Base-by-base conservation (phyloP, 2,797 vertebrate species). In the Trachurus trachurus region DNA sequence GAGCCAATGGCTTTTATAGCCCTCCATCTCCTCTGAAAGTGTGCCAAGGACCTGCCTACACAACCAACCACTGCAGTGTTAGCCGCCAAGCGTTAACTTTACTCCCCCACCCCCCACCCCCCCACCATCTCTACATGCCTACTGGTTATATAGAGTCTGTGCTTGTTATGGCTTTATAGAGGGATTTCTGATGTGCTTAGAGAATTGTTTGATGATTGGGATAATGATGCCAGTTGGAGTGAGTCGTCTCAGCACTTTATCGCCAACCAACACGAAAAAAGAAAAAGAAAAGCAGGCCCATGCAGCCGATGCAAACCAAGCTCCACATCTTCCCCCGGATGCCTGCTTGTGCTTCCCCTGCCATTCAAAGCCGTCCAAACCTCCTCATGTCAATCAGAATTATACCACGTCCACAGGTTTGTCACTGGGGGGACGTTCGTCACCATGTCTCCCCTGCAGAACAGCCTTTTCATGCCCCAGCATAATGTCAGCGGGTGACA, bases 401-500 rank as follows among this genome's bases (percentile, higher is more conserved):
- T 90, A 91, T 84, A 85, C 78, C 88, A 81, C 78, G 49, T 91
- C 87, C 88, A 74, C 85, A 92, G 88, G 90, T 94, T 90, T 93
- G 90, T 91, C 89, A 90, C 93, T 80, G 66, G 81, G 83, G 90
- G 89, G 89, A 83, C 62, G 89, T 93, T 95, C 80, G 90, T 94
- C 93, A 92, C 92, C 86, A 78, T 78, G 87, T 85, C 93, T 76
- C 85, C 93, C 95, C 89, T 93, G 92, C 91, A 93, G 96, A 96
- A 96, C 96, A 96, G 96, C 96, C 96, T 97, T 96, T 93, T 96
- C 96, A 97, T 96, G 95, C 95, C 95, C 92, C 96, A 90, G 96
- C 96, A 97, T 96, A 96, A 96, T 97, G 96, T 97, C 95, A 96
- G 95, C 92, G 95, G 96, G 96, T 97, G 97, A 98, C 97, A 96